Percentiles rank a stretch among this genome's conserved stretches.
These are phyloP conservation scores for Epiblema foenella DNA, from an alignment of 2,888 invertebrate genomes.

Conservation along the genomic window DNA sequence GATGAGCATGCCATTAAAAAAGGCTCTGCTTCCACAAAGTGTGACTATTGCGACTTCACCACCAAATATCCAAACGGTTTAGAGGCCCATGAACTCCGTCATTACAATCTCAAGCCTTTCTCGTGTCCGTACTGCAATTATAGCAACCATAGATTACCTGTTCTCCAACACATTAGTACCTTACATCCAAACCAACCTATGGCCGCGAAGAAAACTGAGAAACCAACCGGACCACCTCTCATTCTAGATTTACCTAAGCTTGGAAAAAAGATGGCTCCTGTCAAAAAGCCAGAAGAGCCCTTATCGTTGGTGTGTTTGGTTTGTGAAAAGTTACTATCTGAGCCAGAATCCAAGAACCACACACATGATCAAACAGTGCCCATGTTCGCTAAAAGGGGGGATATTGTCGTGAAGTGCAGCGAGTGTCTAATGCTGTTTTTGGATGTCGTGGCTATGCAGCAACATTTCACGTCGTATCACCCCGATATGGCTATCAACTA, in stretches of 20 bases:
- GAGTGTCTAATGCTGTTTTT: conserved; percentile 67
- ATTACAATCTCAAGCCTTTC: conserved; percentile 76
- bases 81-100: conserved; percentile 73
- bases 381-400: conserved; percentile 64
- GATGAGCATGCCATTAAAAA: conserved; percentile 55
- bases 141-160: conserved; percentile 55
- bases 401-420: conserved; percentile 75
- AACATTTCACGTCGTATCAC: conserved; percentile 67
- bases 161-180: conserved; percentile 63
- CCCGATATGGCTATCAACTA: conserved; percentile 57
- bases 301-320: conserved; percentile 61
- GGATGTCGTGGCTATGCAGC: conserved; percentile 58
- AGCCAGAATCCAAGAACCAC: conserved; percentile 54
- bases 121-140: conserved; percentile 73
- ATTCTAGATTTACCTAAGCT: conserved; percentile 43
- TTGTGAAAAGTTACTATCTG: conserved; percentile 61
- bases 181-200: conserved; percentile 58
- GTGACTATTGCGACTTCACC: conserved; percentile 63
- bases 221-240: conserved; percentile 52
- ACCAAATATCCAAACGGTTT: conserved; percentile 52
- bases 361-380: conserved; percentile 56
- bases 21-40: conserved; percentile 48
- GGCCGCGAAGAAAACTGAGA: conserved; percentile 42
- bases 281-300: conserved; percentile 18
- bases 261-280: conserved; percentile 15